A percentile compares a stretch with the other conserved stretches of the same genome.
These are phyloP conservation scores for Panonychus citri DNA, from an alignment of 1,140 invertebrate species.

Conservation along the genomic window DNA sequence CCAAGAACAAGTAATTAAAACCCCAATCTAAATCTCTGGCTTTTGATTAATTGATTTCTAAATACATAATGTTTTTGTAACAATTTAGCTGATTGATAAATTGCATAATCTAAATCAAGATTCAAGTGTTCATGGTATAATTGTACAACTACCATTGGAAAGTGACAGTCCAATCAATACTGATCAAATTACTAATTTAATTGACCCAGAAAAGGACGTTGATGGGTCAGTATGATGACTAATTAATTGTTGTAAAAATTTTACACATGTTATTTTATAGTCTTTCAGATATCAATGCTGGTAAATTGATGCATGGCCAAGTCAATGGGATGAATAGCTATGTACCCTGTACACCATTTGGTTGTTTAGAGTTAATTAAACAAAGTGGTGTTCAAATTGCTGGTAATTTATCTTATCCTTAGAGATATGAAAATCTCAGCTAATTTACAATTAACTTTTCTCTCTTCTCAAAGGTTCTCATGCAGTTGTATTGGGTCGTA, in stretches of 20 bases:
- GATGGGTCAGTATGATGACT: constrained; percentile 43
- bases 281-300: constrained; percentile 52
- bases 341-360: constrained; percentile 75
- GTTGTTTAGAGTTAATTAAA: constrained; percentile 75
- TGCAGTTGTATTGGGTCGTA: constrained; percentile 66
- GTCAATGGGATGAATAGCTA: constrained; percentile 40
- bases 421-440: too few relatives aligned
- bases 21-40: background rate
- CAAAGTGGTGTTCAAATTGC: constrained; percentile 25
- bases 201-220: constrained; percentile 70
- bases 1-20: constrained; percentile 43
- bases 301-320: constrained; percentile 47
- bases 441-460: background rate
- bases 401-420: constrained; percentile 7
- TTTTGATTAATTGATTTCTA: background rate
- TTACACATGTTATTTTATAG: background rate
- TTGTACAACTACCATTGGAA: constrained; percentile 84
- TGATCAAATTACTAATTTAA: constrained; percentile 51
- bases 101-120: constrained; percentile 58
- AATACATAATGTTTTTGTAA: constrained; percentile 9
- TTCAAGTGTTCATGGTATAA: constrained; percentile 70
- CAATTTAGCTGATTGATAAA: constrained; percentile 40
- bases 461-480: constrained; percentile 35
- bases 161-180: constrained; percentile 54
- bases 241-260: background rate